These are phyloP conservation scores for Rhabdomys dilectus DNA, from an alignment of 2,113 vertebrate species.

Conservation along the genomic window DNA sequence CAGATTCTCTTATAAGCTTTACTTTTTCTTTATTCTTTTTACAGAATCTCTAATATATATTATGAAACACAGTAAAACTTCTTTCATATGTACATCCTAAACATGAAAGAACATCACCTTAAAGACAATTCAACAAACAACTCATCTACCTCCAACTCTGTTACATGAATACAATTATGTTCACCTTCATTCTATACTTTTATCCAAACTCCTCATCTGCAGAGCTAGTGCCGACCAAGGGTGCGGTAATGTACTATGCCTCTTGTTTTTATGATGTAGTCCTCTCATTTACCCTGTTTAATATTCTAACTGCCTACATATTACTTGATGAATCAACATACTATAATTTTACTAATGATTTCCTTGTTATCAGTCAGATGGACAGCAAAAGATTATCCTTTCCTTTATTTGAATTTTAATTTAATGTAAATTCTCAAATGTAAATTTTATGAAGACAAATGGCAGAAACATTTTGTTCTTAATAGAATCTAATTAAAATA, in stretches of 20 bases:
- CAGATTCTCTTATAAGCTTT: not conserved
- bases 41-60: not conserved
- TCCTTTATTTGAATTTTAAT: constrained; percentile 60
- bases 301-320: constrained; percentile 24
- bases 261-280: constrained; percentile 20
- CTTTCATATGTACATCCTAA: not conserved
- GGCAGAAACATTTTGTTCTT: not conserved
- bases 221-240: not conserved
- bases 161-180: not conserved
- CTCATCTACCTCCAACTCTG: not conserved
- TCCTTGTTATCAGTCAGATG: constrained; percentile 51
- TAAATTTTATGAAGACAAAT: constrained; percentile 51
- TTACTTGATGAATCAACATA: constrained; percentile 19
- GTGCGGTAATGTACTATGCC: not conserved
- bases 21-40: constrained; percentile 4
- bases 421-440: constrained; percentile 58
- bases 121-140: not conserved
- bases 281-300: not conserved
- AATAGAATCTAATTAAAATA: constrained; percentile 9
- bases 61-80: not conserved
- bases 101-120: not conserved
- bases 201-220: not conserved
- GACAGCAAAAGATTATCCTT: not conserved
- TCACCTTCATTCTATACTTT: not conserved
- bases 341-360: constrained; percentile 35